A percentile compares a stretch with the other conserved stretches of the same genome.
Evolutionary conservation across 2,797 vertebrate species (phyloP).

Genomic region (Rhabdomys pumilio): DNA sequence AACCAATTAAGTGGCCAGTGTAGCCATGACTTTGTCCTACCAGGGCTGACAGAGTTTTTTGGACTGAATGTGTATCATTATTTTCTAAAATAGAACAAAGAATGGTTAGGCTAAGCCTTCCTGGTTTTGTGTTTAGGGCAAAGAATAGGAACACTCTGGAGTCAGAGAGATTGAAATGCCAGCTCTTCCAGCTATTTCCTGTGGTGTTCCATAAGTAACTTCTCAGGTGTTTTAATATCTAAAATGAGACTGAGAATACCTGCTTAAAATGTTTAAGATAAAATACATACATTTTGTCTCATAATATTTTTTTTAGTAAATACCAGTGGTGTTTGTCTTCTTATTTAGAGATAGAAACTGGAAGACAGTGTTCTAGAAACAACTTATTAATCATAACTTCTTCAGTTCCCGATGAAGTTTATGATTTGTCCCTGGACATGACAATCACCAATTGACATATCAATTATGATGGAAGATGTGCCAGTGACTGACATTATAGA

Average conservation of each 20-base stretch:
- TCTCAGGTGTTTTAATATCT: background rate
- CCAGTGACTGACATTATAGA: background rate
- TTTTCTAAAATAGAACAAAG: constrained; percentile 72
- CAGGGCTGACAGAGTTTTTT: background rate
- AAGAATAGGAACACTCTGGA: constrained; percentile 31
- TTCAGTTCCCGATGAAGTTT: background rate
- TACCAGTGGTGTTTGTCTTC: background rate
- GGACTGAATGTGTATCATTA: background rate
- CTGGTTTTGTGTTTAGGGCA: background rate
- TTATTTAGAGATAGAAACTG: constrained; percentile 20
- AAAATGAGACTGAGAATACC: background rate
- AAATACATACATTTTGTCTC: background rate
- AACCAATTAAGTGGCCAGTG: constrained; percentile 62
- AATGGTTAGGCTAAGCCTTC: background rate
- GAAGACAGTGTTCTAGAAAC: background rate
- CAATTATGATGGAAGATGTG: background rate
- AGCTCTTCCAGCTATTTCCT: constrained; percentile 51
- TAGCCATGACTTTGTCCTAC: constrained; percentile 6
- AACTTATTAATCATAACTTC: constrained; percentile 35
- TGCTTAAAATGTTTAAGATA: background rate
- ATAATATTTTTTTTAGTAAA: background rate
- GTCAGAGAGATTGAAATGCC: constrained; percentile 59
- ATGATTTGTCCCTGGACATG: background rate
- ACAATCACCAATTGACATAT: background rate
- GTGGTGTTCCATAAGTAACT: background rate